Evolutionary conservation across 2,888 invertebrate species (phyloP).

Genomic region (Noctua janthe): DNA sequence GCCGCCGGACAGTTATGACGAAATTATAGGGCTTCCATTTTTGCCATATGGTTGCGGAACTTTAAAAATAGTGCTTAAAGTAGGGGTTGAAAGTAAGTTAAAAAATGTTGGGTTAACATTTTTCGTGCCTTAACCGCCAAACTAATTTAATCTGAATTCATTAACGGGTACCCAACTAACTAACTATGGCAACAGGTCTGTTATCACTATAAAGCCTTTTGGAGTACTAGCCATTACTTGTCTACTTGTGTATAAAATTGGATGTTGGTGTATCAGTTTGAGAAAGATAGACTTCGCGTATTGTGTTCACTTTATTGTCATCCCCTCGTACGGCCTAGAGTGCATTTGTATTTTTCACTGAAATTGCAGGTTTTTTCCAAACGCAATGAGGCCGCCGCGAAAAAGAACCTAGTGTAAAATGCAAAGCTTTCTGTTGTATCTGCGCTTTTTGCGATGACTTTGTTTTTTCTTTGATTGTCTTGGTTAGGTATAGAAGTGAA

Average conservation of each 20-base stretch:
- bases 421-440: not conserved
- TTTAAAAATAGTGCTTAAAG: not conserved
- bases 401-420: not conserved
- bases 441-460: not conserved
- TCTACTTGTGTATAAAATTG: not conserved
- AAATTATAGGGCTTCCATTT: not conserved
- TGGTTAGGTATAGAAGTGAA: not conserved
- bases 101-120: not conserved
- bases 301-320: not conserved
- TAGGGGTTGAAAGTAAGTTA: not conserved
- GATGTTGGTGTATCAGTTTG: not conserved
- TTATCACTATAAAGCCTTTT: not conserved
- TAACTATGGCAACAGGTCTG: slow-evolving; percentile 1
- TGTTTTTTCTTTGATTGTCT: not conserved
- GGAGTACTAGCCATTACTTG: not conserved
- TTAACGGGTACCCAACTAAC: not conserved
- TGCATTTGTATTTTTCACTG: not conserved
- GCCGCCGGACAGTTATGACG: not conserved
- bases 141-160: slow-evolving; percentile 4
- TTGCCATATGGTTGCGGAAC: not conserved
- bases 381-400: not conserved
- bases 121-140: not conserved
- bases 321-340: not conserved
- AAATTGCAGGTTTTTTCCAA: not conserved
- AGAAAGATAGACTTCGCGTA: not conserved